Conservation (phyloP, 2,113 vertebrate genomes). For the Tonatia bakeri region DNA sequence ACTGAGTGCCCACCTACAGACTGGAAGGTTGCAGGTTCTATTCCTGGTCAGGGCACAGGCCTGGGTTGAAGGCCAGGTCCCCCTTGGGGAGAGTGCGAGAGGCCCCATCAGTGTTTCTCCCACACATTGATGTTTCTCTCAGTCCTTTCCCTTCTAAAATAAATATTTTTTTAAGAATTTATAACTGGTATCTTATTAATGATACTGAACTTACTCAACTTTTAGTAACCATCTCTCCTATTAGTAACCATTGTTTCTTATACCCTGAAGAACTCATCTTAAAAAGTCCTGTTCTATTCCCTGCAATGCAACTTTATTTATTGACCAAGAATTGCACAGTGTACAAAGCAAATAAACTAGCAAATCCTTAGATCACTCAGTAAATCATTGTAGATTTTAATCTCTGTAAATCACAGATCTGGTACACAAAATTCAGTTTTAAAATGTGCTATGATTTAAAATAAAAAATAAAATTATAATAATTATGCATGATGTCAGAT, state of each 20-base stretch:
- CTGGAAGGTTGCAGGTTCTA: no score
- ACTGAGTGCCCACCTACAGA: no score
- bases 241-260: background rate
- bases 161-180: background rate
- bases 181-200: background rate
- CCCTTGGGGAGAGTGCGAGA: no score
- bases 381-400: background rate
- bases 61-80: no score
- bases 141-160: no score
- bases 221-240: background rate
- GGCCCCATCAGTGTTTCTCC: no score
- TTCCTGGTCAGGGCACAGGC: no score
- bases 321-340: background rate
- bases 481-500: background rate
- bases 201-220: background rate
- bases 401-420: background rate
- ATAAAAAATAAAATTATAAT: background rate
- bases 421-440: background rate
- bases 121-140: no score
- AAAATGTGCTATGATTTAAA: background rate
- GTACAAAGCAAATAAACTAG: conserved; percentile 7
- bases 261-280: background rate
- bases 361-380: background rate
- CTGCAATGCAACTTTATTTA: background rate
- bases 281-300: background rate